Evolutionary conservation across 2,113 vertebrate genomes (phyloP), one percentile per base, ranked within the genome.

Genomic region (Leptobrachium ailaonicum): DNA sequence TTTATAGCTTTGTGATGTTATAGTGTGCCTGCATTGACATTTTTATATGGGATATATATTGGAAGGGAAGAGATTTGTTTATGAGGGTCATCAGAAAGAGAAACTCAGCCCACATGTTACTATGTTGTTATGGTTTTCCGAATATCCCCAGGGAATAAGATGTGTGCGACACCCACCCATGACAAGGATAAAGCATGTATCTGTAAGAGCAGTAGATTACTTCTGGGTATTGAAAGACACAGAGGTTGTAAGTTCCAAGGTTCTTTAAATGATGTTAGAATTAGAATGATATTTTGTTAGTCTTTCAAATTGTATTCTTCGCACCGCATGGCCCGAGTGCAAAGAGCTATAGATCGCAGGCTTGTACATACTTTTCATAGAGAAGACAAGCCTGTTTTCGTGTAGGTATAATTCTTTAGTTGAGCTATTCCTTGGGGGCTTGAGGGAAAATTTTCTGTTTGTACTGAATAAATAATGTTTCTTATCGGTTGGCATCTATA

Each of bases 201-300:
- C 77, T 66, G 62, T 73, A 66, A 67, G 63, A 80, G 71, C 62
- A 67, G 41, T 67, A 66, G 77, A 80, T 80, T 80, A 73, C 71
- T 66, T 80, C 77, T 66, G 77, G 63, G 71, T 80, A 80, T 80
- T 73, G 70, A 67, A 73, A 73, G 71, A 80, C 77, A 73, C 77
- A 73, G 77, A 80, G 77, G 71, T 73, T 80, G 77, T 80, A 80
- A 80, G 77, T 73, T 73, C 53, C 77, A 67, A 80, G 71, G 62
- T 66, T 73, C 66, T 7, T 53, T 73, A 73, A 80, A 73, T 80
- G 62, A 66, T 67, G 47, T 67, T 80, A 73, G 47, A 80, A 80
- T 73, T 73, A 80, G 43, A 80, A 80, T 73, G 62, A 66, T 73
- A 73, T 73, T 73, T 73, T 79, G 58, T 56, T 79, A 53, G 58